A percentile compares a stretch with the other conserved stretches of the same genome.
These are phyloP conservation scores for Ceryle rudis DNA, from an alignment of 2,797 vertebrate genomes.

Conservation along the genomic window DNA sequence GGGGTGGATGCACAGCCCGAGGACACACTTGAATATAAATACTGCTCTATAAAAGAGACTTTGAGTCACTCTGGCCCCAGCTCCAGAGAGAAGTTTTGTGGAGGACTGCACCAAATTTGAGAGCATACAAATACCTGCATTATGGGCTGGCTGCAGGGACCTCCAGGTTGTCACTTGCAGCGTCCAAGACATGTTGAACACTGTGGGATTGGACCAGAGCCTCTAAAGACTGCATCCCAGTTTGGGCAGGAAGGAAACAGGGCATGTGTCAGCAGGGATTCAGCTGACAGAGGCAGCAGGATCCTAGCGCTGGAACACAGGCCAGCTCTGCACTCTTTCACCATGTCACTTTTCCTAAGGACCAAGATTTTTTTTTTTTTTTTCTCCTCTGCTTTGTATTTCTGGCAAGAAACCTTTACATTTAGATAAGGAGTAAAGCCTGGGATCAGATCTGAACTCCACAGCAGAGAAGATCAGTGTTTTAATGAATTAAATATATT, in stretches of 20 bases:
- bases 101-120: not conserved
- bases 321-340: not conserved
- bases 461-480: slow-evolving; percentile 1
- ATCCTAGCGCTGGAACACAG: not conserved
- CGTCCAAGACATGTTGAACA: accelerated
- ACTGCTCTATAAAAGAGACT: not conserved
- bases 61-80: no score
- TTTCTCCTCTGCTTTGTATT: not conserved
- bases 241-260: not conserved
- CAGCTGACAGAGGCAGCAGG: not conserved
- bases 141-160: not conserved
- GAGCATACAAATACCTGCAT: accelerated
- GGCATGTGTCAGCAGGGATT: accelerated
- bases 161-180: accelerated
- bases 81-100: no score
- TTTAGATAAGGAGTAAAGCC: slow-evolving; percentile 54
- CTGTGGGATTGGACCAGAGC: accelerated
- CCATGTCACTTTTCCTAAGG: not conserved
- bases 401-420: slow-evolving; percentile 41
- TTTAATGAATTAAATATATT: slow-evolving; percentile 65
- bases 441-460: slow-evolving; percentile 43
- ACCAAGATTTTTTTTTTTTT: not conserved
- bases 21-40: not conserved
- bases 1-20: not conserved
- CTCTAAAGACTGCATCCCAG: not conserved